A percentile compares a stretch with the other conserved stretches of the same genome.
These are phyloP conservation scores for Drosophila lacertosa DNA, from an alignment of 1,140 invertebrate genomes.

Conservation along the genomic window DNA sequence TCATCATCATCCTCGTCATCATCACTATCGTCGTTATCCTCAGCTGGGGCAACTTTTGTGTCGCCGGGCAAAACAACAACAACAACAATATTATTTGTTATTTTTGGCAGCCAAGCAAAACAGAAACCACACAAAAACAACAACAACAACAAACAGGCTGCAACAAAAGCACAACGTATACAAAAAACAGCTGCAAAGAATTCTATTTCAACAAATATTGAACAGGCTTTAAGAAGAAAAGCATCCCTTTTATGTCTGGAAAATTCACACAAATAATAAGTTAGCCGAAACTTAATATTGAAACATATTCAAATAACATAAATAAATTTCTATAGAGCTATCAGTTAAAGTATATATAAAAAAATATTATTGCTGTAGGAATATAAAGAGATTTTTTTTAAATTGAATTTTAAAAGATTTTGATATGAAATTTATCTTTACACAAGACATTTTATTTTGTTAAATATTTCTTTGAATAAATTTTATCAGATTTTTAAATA, in stretches of 20 bases:
- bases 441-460: no score
- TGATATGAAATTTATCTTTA: no score
- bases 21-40: slow-evolving; percentile 3
- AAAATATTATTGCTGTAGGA: no score
- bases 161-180: slow-evolving; percentile 18
- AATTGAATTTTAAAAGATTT: no score
- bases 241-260: no score
- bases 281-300: no score
- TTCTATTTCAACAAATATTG: background rate
- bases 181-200: slow-evolving; percentile 8
- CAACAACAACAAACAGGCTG: slow-evolving; percentile 12
- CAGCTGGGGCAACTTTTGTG: slow-evolving; percentile 49
- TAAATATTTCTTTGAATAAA: no score
- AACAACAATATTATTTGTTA: slow-evolving; percentile 66
- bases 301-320: no score
- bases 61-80: slow-evolving; percentile 39
- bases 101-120: slow-evolving; percentile 54
- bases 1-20: slow-evolving; percentile 13
- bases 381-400: no score
- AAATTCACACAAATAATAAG: background rate
- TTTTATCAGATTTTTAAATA: no score
- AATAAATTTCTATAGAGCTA: no score
- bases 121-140: slow-evolving; percentile 54
- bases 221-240: background rate
- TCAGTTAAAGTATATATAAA: no score